These are phyloP conservation scores for Ariopsis seemanni DNA, from an alignment of 2,113 vertebrate genomes.

Conservation along the genomic window DNA sequence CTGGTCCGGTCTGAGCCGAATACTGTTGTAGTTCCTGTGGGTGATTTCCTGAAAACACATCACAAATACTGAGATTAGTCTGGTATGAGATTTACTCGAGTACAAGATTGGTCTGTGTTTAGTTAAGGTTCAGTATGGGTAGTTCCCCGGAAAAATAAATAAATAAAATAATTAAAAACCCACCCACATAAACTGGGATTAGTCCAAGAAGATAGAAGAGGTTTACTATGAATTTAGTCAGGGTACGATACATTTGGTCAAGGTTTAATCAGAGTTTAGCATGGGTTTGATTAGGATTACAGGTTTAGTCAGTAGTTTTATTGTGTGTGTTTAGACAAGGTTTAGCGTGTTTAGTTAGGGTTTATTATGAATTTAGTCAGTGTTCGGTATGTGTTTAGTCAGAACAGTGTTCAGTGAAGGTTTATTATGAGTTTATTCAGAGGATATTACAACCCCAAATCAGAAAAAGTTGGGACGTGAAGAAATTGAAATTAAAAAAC, in stretches of 20 bases:
- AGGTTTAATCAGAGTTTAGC: neutral
- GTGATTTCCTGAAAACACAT: slow-evolving; percentile 70
- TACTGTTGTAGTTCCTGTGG: slow-evolving; percentile 72
- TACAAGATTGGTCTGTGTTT: neutral
- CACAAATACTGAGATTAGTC: neutral
- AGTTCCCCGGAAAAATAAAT: neutral
- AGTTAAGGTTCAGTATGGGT: neutral
- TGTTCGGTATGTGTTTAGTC: too few relatives aligned
- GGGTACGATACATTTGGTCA: too few relatives aligned
- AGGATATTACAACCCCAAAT: too few relatives aligned
- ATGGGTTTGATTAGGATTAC: too few relatives aligned
- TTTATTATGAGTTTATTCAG: neutral
- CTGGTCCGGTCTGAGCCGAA: slow-evolving; percentile 80
- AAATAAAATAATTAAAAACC: neutral
- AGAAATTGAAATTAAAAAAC: too few relatives aligned
- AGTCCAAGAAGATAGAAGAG: neutral
- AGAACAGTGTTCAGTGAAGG: too few relatives aligned
- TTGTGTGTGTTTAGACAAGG: neutral
- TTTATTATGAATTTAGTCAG: too few relatives aligned
- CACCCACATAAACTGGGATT: neutral
- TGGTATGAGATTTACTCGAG: neutral
- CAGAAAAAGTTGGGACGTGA: too few relatives aligned
- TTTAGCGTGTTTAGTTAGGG: too few relatives aligned
- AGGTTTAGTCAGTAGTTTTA: neutral
- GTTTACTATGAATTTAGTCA: neutral